phyloP scores from a whole-genome alignment of 2,888 invertebrate species.

The Portevinia maculata region DNA sequence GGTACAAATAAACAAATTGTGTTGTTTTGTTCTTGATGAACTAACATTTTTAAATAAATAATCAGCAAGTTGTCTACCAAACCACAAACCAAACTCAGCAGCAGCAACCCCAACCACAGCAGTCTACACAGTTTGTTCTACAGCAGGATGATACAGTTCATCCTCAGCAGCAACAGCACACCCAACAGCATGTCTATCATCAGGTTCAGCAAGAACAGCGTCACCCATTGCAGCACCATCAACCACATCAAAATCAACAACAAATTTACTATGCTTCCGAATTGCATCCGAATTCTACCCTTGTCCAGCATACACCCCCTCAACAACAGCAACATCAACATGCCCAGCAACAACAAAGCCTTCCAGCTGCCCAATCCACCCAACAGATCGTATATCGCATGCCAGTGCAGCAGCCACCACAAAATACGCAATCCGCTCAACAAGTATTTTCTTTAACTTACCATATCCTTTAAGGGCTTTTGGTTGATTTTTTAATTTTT shows the following conservation, averaged over 20 bases:
- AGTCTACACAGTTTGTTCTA: conserved; percentile 74
- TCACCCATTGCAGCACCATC: conserved; percentile 74
- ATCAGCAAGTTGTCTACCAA: conserved; percentile 83
- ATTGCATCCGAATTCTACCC: conserved; percentile 76
- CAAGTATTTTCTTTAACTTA: conserved; percentile 39
- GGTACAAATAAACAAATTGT: conserved; percentile 75
- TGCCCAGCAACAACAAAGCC: conserved; percentile 76
- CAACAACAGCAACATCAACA: conserved; percentile 78
- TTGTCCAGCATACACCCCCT: conserved; percentile 75
- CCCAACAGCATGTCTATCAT: conserved; percentile 77
- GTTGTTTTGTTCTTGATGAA: conserved; percentile 10
- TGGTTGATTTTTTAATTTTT: background rate
- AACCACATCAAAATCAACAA: conserved; percentile 75
- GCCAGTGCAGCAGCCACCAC: conserved; percentile 67
- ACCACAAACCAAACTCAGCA: conserved; percentile 76
- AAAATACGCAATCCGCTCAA: conserved; percentile 72
- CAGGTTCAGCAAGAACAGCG: conserved; percentile 77
- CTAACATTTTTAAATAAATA: conserved; percentile 78
- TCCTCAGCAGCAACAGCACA: conserved; percentile 77
- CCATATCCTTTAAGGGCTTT: background rate
- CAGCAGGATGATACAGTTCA: conserved; percentile 77
- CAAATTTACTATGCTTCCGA: conserved; percentile 69
- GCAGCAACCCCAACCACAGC: conserved; percentile 77
- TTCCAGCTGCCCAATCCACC: conserved; percentile 61
- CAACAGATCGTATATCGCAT: conserved; percentile 75